Percentiles rank a stretch among this genome's conserved stretches.
Conservation (phyloP, 2,797 vertebrate genomes). For the Sphenopsis melanotis region DNA sequence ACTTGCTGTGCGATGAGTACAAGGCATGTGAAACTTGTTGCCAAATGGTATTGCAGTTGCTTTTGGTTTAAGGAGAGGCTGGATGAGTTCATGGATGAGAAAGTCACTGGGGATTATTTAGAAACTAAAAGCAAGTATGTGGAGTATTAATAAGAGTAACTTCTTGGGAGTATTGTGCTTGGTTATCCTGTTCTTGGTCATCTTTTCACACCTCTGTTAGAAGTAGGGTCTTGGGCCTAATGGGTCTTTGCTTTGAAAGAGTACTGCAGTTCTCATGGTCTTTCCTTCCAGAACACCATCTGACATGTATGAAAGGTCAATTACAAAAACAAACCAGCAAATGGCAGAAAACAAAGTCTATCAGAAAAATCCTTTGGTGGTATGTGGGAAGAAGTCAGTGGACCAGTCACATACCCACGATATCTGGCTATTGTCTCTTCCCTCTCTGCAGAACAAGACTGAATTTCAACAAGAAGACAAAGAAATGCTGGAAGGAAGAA, state of each 20-base stretch:
- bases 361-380: background rate
- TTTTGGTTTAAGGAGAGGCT: background rate
- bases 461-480: background rate
- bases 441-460: background rate
- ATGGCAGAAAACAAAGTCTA: background rate
- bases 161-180: background rate
- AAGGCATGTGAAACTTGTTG: background rate
- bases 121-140: background rate
- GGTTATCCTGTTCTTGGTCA: background rate
- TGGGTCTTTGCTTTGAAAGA: background rate
- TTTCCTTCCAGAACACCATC: background rate
- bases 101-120: background rate
- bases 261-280: background rate
- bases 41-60: background rate
- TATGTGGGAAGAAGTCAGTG: background rate
- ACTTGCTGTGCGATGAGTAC: background rate
- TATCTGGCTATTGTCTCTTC: background rate
- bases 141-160: background rate
- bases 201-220: background rate
- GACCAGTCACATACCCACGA: fast-evolving
- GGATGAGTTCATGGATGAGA: background rate
- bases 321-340: background rate
- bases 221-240: background rate
- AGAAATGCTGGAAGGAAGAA: background rate
- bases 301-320: background rate